A percentile compares a stretch with the other conserved stretches of the same genome.
Evolutionary conservation across 2,797 vertebrate species (phyloP).

Genomic region (Selene dorsalis): DNA sequence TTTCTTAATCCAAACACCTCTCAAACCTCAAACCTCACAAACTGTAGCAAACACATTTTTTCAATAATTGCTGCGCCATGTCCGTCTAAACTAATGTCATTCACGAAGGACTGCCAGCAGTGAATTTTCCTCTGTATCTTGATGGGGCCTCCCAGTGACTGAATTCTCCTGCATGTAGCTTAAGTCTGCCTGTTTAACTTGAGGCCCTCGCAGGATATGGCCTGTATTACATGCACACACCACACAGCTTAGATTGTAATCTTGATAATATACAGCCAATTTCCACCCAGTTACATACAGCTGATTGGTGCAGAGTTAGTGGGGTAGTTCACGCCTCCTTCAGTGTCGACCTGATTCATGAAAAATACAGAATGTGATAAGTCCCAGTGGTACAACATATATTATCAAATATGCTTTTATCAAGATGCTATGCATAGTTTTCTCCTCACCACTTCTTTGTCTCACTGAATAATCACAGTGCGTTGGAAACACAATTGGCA

Average conservation of each 20-base stretch:
- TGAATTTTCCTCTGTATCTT: slow-evolving; percentile 49
- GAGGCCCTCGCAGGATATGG: slow-evolving; percentile 66
- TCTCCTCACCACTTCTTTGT: slow-evolving; percentile 23
- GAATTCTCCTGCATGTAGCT: slow-evolving; percentile 60
- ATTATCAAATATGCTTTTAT: slow-evolving; percentile 51
- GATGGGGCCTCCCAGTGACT: slow-evolving; percentile 63
- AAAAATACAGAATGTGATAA: slow-evolving; percentile 13
- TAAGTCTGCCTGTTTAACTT: slow-evolving; percentile 67
- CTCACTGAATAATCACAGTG: slow-evolving; percentile 40
- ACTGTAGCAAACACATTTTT: slow-evolving; percentile 48
- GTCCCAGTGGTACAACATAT: slow-evolving; percentile 42
- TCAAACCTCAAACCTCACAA: slow-evolving; percentile 21
- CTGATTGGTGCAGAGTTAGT: slow-evolving; percentile 62
- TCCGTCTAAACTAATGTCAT: slow-evolving; percentile 54
- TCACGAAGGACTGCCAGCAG: slow-evolving; percentile 47
- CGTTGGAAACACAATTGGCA: slow-evolving; percentile 44
- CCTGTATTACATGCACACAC: slow-evolving; percentile 67
- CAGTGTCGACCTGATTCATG: slow-evolving; percentile 11
- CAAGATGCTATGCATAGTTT: slow-evolving; percentile 33
- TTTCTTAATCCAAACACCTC: slow-evolving; percentile 36
- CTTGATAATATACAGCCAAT: slow-evolving; percentile 76
- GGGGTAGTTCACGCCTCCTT: slow-evolving; percentile 23
- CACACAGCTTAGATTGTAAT: slow-evolving; percentile 71
- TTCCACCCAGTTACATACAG: slow-evolving; percentile 62
- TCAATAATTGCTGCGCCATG: slow-evolving; percentile 47